Evolutionary conservation across 2,888 invertebrate species (phyloP).

Genomic region (Hymenopus coronatus): DNA sequence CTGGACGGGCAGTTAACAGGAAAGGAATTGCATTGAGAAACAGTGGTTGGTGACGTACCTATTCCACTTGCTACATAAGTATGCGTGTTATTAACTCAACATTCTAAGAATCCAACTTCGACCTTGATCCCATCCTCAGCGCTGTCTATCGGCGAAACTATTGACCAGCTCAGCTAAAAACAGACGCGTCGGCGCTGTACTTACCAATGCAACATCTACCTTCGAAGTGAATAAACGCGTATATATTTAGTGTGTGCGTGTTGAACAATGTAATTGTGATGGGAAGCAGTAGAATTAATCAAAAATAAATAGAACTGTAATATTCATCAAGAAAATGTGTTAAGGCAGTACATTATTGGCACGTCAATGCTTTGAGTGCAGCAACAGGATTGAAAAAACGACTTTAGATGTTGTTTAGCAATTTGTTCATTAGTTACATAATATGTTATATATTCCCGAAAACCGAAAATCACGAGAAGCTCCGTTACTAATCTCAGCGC

Average conservation of each 20-base stretch:
- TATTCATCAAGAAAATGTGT: neutral
- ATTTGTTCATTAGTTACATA: neutral
- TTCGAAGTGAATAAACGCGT: neutral
- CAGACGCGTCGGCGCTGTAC: neutral
- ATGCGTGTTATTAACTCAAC: neutral
- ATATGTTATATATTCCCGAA: neutral
- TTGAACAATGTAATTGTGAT: neutral
- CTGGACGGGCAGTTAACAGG: no score
- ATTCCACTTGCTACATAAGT: neutral
- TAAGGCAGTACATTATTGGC: neutral
- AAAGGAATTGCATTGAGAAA: no score
- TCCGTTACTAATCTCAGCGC: neutral
- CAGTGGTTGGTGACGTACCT: no score
- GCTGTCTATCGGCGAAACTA: neutral
- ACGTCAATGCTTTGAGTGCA: no score
- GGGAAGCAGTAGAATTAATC: neutral
- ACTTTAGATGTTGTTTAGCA: neutral
- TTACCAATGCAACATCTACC: neutral
- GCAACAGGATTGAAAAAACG: no score
- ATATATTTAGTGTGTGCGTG: neutral
- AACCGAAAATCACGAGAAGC: neutral
- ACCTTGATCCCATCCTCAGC: neutral
- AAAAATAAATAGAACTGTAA: neutral
- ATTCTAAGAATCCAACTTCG: neutral
- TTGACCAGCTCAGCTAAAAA: neutral